A percentile compares a stretch with the other conserved stretches of the same genome.
phyloP scores from a whole-genome alignment of 2,113 vertebrate species.

The Struthio camelus region DNA sequence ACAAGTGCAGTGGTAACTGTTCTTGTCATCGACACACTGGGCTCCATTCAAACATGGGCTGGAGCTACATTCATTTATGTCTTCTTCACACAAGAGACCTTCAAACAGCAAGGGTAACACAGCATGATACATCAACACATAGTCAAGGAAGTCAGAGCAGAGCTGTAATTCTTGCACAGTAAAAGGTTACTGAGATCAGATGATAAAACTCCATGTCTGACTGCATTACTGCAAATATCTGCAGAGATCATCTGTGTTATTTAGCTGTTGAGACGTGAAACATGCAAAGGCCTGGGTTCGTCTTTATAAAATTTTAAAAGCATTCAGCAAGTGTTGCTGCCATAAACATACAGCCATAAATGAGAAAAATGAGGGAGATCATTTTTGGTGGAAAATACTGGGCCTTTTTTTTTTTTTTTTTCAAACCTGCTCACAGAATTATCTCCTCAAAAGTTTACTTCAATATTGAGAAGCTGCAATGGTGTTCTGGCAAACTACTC shows the following conservation, averaged over 20 bases:
- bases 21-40: slow-evolving; percentile 85
- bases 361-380: rapidly evolving
- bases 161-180: rapidly evolving
- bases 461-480: background rate
- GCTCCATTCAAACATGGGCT: slow-evolving; percentile 90
- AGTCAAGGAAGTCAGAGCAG: background rate
- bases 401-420: background rate
- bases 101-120: slow-evolving; percentile 34
- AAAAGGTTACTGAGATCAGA: rapidly evolving
- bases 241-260: background rate
- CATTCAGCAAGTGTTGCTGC: background rate
- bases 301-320: background rate
- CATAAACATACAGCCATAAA: background rate
- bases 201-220: background rate
- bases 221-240: background rate
- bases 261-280: background rate
- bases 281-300: background rate
- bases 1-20: slow-evolving; percentile 86
- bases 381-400: background rate
- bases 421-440: background rate
- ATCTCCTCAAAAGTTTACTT: background rate
- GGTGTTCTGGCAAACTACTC: background rate
- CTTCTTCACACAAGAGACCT: slow-evolving; percentile 89
- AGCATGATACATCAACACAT: background rate
- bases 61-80: slow-evolving; percentile 91